Evolutionary conservation across 2,888 invertebrate species (phyloP).

Genomic region (Stratiomys singularior): DNA sequence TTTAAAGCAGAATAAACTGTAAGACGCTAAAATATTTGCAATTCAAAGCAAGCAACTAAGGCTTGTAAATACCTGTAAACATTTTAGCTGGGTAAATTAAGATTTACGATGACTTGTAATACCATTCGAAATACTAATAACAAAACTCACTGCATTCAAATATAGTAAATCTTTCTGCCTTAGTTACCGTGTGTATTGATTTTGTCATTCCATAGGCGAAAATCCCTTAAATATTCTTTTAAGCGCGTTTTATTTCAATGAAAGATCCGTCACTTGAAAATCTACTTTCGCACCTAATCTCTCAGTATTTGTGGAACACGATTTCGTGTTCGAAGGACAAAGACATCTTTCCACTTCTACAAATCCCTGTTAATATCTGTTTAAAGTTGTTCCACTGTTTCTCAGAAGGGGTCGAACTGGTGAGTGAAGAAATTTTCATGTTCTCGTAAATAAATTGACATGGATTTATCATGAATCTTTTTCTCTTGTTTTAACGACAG

Average conservation of each 20-base stretch:
- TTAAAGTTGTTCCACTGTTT: constrained; percentile 18
- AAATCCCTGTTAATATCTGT: constrained; percentile 48
- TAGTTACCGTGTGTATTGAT: constrained; percentile 25
- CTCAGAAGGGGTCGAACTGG: constrained; percentile 22
- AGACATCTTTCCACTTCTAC: not conserved
- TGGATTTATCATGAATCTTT: constrained; percentile 35
- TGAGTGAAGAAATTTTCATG: constrained; percentile 40
- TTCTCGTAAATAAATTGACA: constrained; percentile 33
- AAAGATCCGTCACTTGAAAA: constrained; percentile 45
- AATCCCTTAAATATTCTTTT: constrained; percentile 42
- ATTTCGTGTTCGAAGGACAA: constrained; percentile 36
- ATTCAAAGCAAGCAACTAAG: constrained; percentile 17
- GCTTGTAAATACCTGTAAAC: constrained; percentile 39
- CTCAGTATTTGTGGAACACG: constrained; percentile 46
- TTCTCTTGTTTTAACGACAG: constrained; percentile 36
- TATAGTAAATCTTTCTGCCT: not conserved
- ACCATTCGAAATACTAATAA: constrained; percentile 19
- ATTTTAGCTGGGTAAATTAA: constrained; percentile 51
- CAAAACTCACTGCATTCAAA: not conserved
- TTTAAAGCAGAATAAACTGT: too few relatives aligned
- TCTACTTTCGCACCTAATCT: constrained; percentile 45
- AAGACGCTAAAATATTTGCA: too few relatives aligned
- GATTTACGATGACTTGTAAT: constrained; percentile 47
- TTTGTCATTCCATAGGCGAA: not conserved
- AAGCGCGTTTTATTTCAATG: constrained; percentile 46